These are phyloP conservation scores for Pseudomugil tenellus DNA, from an alignment of 2,797 vertebrate genomes.

Conservation along the genomic window DNA sequence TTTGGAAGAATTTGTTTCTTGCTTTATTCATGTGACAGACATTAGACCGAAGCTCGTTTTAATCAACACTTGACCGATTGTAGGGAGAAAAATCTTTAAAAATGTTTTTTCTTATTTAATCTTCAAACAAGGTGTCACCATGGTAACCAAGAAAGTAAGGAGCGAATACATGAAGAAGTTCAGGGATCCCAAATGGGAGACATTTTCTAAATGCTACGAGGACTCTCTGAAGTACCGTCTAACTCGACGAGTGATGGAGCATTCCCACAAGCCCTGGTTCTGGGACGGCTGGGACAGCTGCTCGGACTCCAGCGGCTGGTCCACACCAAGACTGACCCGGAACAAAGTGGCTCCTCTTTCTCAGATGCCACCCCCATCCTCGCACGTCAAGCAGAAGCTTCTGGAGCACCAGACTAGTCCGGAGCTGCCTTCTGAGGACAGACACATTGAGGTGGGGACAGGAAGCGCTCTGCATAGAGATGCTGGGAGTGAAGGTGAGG, in stretches of 20 bases:
- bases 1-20: too few species aligned
- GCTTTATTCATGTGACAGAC: not conserved
- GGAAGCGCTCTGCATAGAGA: conserved; percentile 10
- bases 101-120: not conserved
- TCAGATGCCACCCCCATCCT: conserved; percentile 35
- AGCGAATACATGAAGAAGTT: conserved; percentile 96
- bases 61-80: not conserved
- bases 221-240: conserved; percentile 91
- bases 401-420: conserved; percentile 16
- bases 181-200: conserved; percentile 91
- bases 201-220: conserved; percentile 89
- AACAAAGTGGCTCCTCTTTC: conserved; percentile 62
- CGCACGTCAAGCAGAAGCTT: conserved; percentile 35
- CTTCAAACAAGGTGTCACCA: conserved; percentile 34
- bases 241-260: conserved; percentile 90
- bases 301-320: conserved; percentile 80
- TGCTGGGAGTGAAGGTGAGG: conserved; percentile 44
- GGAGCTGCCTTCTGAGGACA: conserved; percentile 10
- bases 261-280: conserved; percentile 91
- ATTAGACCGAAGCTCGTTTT: not conserved
- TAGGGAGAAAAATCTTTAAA: too few species aligned
- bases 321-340: conserved; percentile 69
- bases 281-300: conserved; percentile 88
- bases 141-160: conserved; percentile 80
- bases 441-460: conserved; percentile 10